Evolutionary conservation across 2,797 vertebrate genomes (phyloP).

Genomic region (Carcharodon carcharias): DNA sequence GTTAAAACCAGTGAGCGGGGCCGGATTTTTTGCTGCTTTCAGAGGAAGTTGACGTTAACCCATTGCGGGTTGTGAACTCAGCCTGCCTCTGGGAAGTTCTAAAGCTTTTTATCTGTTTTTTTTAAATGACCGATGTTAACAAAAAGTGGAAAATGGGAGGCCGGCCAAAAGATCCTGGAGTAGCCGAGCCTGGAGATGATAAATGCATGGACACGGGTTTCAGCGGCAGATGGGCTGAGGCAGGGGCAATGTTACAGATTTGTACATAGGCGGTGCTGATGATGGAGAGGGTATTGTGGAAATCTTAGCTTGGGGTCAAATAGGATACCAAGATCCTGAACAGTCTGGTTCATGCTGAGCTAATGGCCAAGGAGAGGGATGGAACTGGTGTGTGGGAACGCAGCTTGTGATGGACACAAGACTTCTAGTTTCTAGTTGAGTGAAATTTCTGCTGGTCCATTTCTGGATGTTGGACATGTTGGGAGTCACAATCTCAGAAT

Average conservation of each 20-base stretch:
- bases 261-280: too few relatives aligned
- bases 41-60: slow-evolving; percentile 5
- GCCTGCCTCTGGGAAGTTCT: neutral
- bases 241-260: too few relatives aligned
- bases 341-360: neutral
- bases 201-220: neutral
- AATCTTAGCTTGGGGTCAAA: neutral
- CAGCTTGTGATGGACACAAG: too few relatives aligned
- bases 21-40: neutral
- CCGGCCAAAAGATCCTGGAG: neutral
- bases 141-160: neutral
- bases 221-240: neutral
- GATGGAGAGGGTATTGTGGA: neutral
- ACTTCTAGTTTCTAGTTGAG: too few relatives aligned
- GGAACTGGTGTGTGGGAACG: neutral
- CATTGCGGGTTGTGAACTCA: neutral
- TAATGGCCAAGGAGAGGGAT: neutral
- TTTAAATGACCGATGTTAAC: neutral
- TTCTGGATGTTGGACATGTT: neutral
- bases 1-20: neutral
- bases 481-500: too few relatives aligned
- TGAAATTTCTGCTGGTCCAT: too few relatives aligned
- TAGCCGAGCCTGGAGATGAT: neutral
- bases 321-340: neutral
- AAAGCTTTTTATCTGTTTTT: neutral